A percentile compares a stretch with the other conserved stretches of the same genome.
phyloP scores from a whole-genome alignment of 2,888 invertebrate genomes.

The Nephrotoma flavescens region DNA sequence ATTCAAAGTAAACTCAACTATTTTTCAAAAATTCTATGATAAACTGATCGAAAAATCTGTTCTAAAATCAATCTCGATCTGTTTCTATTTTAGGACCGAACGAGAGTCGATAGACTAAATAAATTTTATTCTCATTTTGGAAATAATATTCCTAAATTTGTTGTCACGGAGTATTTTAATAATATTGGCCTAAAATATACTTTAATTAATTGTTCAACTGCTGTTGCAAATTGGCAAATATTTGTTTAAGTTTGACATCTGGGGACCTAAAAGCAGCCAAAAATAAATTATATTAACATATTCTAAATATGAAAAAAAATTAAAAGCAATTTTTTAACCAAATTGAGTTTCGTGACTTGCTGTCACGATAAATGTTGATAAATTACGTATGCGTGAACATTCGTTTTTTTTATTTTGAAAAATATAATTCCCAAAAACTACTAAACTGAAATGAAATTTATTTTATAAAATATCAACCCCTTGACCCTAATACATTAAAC shows the following conservation, averaged over 20 bases:
- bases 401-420: background rate
- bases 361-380: background rate
- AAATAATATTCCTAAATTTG: no score
- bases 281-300: background rate
- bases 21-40: no score
- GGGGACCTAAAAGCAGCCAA: background rate
- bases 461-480: background rate
- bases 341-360: background rate
- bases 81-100: no score
- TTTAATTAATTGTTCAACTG: no score
- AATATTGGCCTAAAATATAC: no score
- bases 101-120: no score
- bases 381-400: background rate
- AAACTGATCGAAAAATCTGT: no score
- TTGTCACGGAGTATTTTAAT: no score
- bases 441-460: background rate
- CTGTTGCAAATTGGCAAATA: no score
- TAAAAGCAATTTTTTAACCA: background rate
- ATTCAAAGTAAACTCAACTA: no score
- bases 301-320: background rate
- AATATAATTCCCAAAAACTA: background rate
- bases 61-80: no score
- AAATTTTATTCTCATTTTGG: no score
- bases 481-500: background rate
- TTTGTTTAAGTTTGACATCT: background rate